phyloP scores from a whole-genome alignment of 2,113 vertebrate species.

The Megaceryle maxima region DNA sequence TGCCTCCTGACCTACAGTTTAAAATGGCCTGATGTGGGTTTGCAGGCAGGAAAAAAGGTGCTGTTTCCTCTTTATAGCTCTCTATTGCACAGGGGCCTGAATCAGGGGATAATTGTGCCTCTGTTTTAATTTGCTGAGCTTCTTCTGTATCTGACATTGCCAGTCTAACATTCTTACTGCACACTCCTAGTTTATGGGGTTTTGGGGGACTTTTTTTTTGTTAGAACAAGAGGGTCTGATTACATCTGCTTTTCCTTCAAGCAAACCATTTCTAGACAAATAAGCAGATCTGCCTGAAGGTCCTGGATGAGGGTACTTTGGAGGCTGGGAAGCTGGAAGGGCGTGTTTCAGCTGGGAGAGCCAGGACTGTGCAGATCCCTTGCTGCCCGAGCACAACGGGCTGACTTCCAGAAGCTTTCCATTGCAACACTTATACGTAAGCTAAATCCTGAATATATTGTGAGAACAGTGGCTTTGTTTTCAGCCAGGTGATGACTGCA shows the following conservation, averaged over 20 bases:
- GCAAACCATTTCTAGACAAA: background rate
- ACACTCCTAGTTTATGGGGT: background rate
- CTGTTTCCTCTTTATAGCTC: background rate
- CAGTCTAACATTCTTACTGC: background rate
- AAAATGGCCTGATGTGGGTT: background rate
- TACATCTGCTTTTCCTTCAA: constrained; percentile 11
- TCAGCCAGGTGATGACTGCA: background rate
- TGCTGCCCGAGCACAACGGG: rapidly evolving
- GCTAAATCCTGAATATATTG: background rate
- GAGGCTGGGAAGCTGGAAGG: background rate
- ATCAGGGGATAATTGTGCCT: background rate
- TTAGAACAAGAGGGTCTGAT: background rate
- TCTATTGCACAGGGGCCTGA: background rate
- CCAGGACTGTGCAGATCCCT: background rate
- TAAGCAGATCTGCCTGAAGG: constrained; percentile 6
- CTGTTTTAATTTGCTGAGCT: background rate
- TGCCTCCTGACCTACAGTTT: background rate
- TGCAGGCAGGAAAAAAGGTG: background rate
- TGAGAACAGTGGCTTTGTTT: background rate
- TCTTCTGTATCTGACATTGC: background rate
- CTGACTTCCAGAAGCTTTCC: background rate
- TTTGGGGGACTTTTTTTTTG: background rate
- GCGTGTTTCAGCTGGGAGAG: background rate
- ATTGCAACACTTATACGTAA: background rate
- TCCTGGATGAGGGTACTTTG: background rate